A percentile compares a stretch with the other conserved stretches of the same genome.
These are phyloP conservation scores for Rhodeus uyekii DNA, from an alignment of 2,797 vertebrate genomes.

Conservation along the genomic window DNA sequence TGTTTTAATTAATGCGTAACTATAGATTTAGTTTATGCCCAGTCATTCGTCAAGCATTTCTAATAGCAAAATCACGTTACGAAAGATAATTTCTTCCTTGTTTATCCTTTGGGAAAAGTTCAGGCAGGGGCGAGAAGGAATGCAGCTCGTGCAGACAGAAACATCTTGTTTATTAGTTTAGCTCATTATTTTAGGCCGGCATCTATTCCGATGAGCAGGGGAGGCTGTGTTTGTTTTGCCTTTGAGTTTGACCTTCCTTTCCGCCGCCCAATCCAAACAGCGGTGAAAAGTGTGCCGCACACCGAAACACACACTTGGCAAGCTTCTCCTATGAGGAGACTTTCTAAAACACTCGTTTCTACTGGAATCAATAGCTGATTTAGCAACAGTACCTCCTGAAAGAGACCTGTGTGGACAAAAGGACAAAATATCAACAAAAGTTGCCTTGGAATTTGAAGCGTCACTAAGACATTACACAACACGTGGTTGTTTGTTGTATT, in stretches of 20 bases:
- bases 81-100: conserved; percentile 20
- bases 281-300: neutral
- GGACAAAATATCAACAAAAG: neutral
- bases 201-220: conserved; percentile 16
- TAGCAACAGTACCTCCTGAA: neutral
- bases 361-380: neutral
- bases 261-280: conserved; percentile 18
- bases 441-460: neutral
- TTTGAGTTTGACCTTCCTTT: neutral
- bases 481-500: conserved; percentile 18
- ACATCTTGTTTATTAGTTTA: conserved; percentile 42
- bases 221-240: conserved; percentile 25
- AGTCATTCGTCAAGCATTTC: neutral
- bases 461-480: conserved; percentile 19
- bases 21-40: neutral
- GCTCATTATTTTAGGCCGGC: conserved; percentile 39
- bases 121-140: conserved; percentile 25
- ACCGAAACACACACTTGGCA: neutral
- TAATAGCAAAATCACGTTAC: neutral
- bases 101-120: conserved; percentile 11
- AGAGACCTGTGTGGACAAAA: neutral
- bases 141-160: conserved; percentile 20
- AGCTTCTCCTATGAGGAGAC: neutral
- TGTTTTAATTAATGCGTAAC: neutral
- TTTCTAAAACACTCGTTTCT: neutral